Evolutionary conservation across 2,113 vertebrate genomes (phyloP).

Genomic region (human (Homo sapiens)): DNA sequence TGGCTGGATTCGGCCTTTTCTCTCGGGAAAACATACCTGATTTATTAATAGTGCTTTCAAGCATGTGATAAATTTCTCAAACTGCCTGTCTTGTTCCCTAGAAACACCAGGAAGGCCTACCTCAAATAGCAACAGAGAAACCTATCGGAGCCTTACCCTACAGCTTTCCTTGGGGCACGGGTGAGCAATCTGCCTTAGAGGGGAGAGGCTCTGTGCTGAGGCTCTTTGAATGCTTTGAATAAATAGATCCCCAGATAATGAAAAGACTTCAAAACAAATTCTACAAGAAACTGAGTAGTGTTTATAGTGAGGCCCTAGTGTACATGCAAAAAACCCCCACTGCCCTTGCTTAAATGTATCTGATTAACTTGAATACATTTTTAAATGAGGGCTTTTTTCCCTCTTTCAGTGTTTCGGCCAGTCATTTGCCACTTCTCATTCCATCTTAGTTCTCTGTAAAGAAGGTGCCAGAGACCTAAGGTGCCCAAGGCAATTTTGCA

Average conservation of each 20-base stretch:
- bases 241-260: not conserved
- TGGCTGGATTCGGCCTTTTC: not conserved
- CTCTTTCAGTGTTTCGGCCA: not conserved
- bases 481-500: not conserved
- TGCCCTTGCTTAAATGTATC: not conserved
- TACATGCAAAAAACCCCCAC: not conserved
- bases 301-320: not conserved
- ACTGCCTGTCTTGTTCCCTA: not conserved
- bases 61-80: not conserved
- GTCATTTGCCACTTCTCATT: not conserved
- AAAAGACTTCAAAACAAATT: slow-evolving; percentile 8
- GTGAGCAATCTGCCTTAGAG: not conserved
- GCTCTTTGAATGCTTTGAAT: not conserved
- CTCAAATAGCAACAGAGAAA: not conserved
- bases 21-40: not conserved
- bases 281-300: not conserved
- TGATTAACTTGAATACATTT: not conserved
- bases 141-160: not conserved
- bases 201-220: not conserved
- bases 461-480: not conserved
- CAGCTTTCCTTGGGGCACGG: not conserved
- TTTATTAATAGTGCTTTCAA: not conserved
- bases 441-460: not conserved
- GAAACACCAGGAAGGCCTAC: not conserved
- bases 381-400: not conserved